Percentiles rank a stretch among this genome's conserved stretches.
phyloP scores from a whole-genome alignment of 1,140 invertebrate species.

The Achroia grisella region DNA sequence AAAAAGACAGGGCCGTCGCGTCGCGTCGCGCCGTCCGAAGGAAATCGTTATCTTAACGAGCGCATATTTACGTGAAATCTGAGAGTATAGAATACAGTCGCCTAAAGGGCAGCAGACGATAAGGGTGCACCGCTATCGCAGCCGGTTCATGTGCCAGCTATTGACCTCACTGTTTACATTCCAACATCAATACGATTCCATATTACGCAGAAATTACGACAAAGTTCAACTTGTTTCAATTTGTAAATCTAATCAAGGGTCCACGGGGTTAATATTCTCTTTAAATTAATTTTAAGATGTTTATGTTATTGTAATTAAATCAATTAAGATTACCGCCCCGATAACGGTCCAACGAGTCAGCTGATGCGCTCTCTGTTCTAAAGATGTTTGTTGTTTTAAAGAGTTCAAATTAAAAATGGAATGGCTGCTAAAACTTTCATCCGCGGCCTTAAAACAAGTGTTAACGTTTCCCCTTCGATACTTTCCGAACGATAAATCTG shows the following conservation, averaged over 20 bases:
- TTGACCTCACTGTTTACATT: constrained; percentile 62
- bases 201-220: constrained; percentile 41
- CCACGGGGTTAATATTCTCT: constrained; percentile 39
- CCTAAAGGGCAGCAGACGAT: constrained; percentile 47
- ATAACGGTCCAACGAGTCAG: constrained; percentile 7
- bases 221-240: constrained; percentile 39
- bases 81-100: constrained; percentile 40
- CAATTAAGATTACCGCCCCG: constrained; percentile 3
- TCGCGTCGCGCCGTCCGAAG: constrained; percentile 39
- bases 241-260: constrained; percentile 40
- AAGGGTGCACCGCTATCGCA: constrained; percentile 43
- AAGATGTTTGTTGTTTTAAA: constrained; percentile 33
- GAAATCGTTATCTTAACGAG: constrained; percentile 67
- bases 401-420: constrained; percentile 54
- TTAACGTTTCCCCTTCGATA: constrained; percentile 35
- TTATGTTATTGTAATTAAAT: constrained; percentile 1
- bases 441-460: constrained; percentile 44
- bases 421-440: constrained; percentile 58
- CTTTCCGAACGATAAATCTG: constrained; percentile 47
- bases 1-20: constrained; percentile 13
- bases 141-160: constrained; percentile 62
- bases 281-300: constrained; percentile 31
- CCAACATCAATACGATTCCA: constrained; percentile 27
- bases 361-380: constrained; percentile 5
- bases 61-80: constrained; percentile 65